phyloP scores from a whole-genome alignment of 2,888 invertebrate species.

The Pollenia angustigena region DNA sequence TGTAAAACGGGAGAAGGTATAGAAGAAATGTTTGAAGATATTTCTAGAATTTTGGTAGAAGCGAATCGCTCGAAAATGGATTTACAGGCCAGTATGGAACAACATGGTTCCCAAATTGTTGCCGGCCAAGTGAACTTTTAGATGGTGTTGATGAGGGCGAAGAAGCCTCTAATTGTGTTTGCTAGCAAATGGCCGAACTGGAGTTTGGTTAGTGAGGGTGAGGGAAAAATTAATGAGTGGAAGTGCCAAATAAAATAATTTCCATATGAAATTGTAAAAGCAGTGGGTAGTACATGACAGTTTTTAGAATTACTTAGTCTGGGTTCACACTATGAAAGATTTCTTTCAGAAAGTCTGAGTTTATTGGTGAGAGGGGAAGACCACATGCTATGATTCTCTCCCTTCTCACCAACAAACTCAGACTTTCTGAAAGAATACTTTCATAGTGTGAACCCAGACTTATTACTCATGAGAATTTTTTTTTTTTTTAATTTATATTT shows the following conservation, averaged over 20 bases:
- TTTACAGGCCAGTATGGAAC: constrained; percentile 89
- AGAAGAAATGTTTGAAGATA: constrained; percentile 95
- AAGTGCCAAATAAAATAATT: constrained; percentile 28
- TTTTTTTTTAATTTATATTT: not conserved
- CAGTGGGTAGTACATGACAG: constrained; percentile 1
- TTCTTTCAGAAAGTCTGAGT: too few relatives aligned
- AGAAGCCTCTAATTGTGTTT: constrained; percentile 80
- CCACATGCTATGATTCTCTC: too few relatives aligned
- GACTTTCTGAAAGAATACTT: too few relatives aligned
- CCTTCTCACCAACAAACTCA: too few relatives aligned
- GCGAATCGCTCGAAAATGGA: constrained; percentile 93
- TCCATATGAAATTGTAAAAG: not conserved
- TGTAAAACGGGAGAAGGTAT: constrained; percentile 94
- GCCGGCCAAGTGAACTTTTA: constrained; percentile 78
- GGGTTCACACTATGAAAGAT: too few relatives aligned
- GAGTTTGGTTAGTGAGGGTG: constrained; percentile 78
- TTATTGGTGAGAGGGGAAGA: too few relatives aligned
- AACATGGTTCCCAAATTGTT: constrained; percentile 90
- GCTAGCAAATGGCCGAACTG: constrained; percentile 83
- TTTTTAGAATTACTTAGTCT: constrained; percentile 26
- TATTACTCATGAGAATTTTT: constrained; percentile 17
- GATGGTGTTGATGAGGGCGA: constrained; percentile 83
- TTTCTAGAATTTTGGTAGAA: constrained; percentile 91
- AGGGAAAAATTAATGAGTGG: not conserved
- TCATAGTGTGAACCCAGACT: too few relatives aligned